A percentile compares a stretch with the other conserved stretches of the same genome.
These are phyloP conservation scores for Tetrax tetrax DNA, from an alignment of 2,113 vertebrate species.

Conservation along the genomic window DNA sequence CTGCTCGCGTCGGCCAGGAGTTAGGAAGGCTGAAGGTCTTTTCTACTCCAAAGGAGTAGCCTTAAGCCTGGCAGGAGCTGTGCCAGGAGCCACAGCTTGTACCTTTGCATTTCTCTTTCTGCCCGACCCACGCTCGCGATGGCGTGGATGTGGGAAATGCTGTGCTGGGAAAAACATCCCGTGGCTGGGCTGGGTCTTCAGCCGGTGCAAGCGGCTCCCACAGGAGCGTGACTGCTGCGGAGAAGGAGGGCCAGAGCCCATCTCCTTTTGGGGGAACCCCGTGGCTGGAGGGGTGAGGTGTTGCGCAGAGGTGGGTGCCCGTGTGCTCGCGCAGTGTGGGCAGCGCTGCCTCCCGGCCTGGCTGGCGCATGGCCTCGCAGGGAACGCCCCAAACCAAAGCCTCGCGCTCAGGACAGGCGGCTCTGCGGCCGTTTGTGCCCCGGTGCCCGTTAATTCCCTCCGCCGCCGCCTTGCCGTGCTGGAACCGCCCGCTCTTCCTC, in stretches of 20 bases:
- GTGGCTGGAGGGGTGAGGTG: background rate
- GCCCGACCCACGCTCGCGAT: background rate
- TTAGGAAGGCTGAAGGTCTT: background rate
- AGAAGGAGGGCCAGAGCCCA: background rate
- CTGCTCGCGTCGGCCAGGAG: accelerated
- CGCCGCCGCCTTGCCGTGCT: too few relatives aligned
- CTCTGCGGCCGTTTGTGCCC: background rate
- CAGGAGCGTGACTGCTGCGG: accelerated
- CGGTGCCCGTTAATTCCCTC: too few relatives aligned
- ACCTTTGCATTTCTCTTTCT: background rate
- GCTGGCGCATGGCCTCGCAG: background rate
- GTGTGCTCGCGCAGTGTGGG: background rate
- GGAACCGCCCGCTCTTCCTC: too few relatives aligned
- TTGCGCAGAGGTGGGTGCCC: background rate
- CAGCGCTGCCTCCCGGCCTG: too few relatives aligned
- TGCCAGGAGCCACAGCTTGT: background rate
- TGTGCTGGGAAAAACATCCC: background rate
- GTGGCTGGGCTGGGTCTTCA: accelerated
- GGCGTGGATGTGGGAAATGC: accelerated
- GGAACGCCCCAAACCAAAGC: background rate
- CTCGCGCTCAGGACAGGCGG: background rate
- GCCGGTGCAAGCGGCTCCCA: background rate
- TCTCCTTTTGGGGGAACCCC: background rate
- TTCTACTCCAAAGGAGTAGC: too few relatives aligned
- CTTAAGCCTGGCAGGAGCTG: background rate